Evolutionary conservation across 2,888 invertebrate genomes (phyloP).

Genomic region (Andrena flavipes): DNA sequence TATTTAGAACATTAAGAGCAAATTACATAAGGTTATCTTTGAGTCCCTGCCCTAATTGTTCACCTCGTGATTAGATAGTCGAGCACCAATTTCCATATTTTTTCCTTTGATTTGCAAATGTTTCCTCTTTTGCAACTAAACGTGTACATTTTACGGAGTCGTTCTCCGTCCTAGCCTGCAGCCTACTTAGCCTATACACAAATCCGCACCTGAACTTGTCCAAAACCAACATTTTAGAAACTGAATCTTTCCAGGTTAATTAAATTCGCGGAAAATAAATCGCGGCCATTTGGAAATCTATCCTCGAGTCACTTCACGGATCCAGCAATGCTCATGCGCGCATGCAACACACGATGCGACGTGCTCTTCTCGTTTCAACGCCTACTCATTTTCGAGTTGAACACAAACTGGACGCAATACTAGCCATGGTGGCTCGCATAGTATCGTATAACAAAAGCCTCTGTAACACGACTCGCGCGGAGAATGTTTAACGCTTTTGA

Average conservation of each 20-base stretch:
- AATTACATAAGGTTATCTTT: too few relatives aligned
- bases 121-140: too few relatives aligned
- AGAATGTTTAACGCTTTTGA: conserved; percentile 43
- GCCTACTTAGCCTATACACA: too few relatives aligned
- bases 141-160: not conserved
- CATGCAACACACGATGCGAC: conserved; percentile 3
- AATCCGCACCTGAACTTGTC: too few relatives aligned
- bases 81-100: too few relatives aligned
- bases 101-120: too few relatives aligned
- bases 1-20: too few relatives aligned
- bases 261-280: conserved; percentile 14
- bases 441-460: conserved; percentile 60
- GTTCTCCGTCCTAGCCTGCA: too few relatives aligned
- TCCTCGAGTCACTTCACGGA: not conserved
- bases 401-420: conserved; percentile 34
- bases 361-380: conserved; percentile 15
- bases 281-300: not conserved
- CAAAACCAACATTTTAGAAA: conserved; percentile 14
- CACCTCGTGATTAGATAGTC: not conserved
- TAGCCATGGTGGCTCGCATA: conserved; percentile 10
- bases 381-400: conserved; percentile 17
- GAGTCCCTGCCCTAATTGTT: too few relatives aligned
- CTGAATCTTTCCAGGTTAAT: not conserved
- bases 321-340: conserved; percentile 3
- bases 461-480: conserved; percentile 53